These are phyloP conservation scores for Rhinoderma darwinii DNA, from an alignment of 2,113 vertebrate genomes.

Conservation along the genomic window DNA sequence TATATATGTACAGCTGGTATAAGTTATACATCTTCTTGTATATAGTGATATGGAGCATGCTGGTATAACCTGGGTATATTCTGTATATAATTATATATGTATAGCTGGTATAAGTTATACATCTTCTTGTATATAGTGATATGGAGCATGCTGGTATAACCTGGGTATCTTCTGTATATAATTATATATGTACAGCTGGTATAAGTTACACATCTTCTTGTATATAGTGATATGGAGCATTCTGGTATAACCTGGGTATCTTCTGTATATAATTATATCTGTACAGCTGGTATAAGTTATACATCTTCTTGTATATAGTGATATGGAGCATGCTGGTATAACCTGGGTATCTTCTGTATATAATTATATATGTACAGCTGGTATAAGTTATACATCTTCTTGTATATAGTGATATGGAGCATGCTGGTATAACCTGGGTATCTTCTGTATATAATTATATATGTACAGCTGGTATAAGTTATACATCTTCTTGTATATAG, in stretches of 20 bases:
- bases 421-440: background rate
- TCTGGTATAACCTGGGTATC: background rate
- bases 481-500: background rate
- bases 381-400: background rate
- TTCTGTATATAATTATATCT: no score
- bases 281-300: no score
- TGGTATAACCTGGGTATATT: background rate
- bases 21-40: background rate
- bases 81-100: no score
- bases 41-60: background rate
- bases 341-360: background rate
- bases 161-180: background rate
- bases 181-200: background rate
- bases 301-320: background rate
- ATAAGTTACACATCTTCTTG: background rate
- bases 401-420: background rate
- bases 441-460: no score
- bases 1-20: background rate
- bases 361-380: background rate
- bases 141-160: background rate
- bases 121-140: background rate
- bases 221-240: background rate
- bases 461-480: no score
- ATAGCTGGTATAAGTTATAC: no score
- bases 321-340: background rate